A percentile compares a stretch with the other conserved stretches of the same genome.
Conservation (phyloP, 2,797 vertebrate species). For the Apodemus agrarius region DNA sequence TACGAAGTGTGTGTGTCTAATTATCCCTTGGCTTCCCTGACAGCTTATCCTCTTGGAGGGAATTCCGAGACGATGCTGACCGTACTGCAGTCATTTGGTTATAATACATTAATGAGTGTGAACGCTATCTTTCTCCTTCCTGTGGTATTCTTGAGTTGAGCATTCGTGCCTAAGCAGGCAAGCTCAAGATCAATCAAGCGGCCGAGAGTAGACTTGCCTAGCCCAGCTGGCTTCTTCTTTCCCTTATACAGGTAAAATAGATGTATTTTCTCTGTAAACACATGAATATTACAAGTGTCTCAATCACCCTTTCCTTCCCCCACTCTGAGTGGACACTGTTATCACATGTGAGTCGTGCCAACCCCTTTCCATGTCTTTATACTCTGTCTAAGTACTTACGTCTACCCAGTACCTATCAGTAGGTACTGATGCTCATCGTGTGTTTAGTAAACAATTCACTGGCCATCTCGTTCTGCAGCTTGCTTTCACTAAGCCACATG, state of each 20-base stretch:
- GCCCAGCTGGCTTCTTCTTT: not conserved
- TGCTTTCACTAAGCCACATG: not conserved
- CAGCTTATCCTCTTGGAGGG: not conserved
- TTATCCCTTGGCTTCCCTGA: not conserved
- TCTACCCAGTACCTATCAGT: not conserved
- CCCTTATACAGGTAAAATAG: not conserved
- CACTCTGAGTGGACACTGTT: not conserved
- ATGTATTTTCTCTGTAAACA: not conserved
- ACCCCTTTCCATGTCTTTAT: not conserved
- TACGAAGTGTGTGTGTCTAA: not conserved
- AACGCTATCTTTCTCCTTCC: not conserved
- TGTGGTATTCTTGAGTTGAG: not conserved
- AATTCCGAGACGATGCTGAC: not conserved
- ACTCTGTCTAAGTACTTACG: not conserved
- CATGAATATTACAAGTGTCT: not conserved
- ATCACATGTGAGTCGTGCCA: not conserved
- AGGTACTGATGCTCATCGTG: not conserved
- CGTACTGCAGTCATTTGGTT: not conserved
- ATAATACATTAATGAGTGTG: not conserved
- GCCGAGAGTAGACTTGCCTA: not conserved
- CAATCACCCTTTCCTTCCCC: not conserved
- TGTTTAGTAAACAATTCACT: not conserved
- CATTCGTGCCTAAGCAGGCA: not conserved
- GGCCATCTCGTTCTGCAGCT: not conserved
- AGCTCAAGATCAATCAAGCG: constrained; percentile 37